Evolutionary conservation across 2,888 invertebrate genomes (phyloP).

Genomic region (Drosophila macrothrix): DNA sequence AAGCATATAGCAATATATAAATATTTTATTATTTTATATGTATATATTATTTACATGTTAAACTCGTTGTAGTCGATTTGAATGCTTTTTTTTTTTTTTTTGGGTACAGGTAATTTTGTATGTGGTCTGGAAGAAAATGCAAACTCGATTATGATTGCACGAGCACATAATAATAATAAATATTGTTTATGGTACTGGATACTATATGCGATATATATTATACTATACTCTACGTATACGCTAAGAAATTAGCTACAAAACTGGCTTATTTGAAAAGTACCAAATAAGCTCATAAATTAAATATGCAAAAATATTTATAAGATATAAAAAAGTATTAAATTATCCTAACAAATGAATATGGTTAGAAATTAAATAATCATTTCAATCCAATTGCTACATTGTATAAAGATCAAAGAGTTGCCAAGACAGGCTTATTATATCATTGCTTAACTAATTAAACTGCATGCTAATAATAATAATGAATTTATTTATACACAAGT

Average conservation of each 20-base stretch:
- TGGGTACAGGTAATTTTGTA: constrained; percentile 5
- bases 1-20: background rate
- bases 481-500: constrained; percentile 29
- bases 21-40: constrained; percentile 18
- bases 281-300: background rate
- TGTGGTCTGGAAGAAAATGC: constrained; percentile 2
- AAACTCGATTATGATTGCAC: constrained; percentile 38
- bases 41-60: constrained; percentile 54
- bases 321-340: background rate
- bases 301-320: background rate
- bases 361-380: background rate
- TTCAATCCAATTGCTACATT: background rate
- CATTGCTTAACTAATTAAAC: constrained; percentile 5
- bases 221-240: background rate
- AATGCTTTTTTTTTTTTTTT: background rate
- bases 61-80: constrained; percentile 54
- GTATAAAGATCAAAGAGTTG: background rate
- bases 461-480: constrained; percentile 38
- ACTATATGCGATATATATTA: background rate
- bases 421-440: background rate
- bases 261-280: background rate
- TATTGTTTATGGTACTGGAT: background rate
- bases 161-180: constrained; percentile 16
- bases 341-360: background rate
- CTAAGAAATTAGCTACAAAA: background rate